Evolutionary conservation across 2,113 vertebrate genomes (phyloP).

Genomic region (Platysteira castanea): DNA sequence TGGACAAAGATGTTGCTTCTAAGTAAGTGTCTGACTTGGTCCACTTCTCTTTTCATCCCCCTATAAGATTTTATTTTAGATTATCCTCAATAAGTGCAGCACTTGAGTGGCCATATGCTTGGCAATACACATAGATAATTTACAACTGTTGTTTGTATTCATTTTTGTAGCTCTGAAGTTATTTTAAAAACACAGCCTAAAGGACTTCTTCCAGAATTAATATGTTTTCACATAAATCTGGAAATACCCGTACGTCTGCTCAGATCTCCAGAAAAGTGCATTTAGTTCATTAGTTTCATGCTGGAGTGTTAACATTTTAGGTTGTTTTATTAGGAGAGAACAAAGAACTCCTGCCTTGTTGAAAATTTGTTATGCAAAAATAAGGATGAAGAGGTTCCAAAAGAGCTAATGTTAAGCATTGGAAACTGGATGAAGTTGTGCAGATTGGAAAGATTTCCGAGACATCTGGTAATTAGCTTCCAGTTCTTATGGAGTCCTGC

Average conservation of each 20-base stretch:
- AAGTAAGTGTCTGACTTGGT: background rate
- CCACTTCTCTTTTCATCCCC: background rate
- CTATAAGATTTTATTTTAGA: background rate
- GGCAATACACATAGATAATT: background rate
- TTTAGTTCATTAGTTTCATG: constrained; percentile 26
- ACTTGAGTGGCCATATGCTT: background rate
- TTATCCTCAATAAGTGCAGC: background rate
- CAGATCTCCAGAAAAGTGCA: background rate
- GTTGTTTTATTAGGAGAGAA: constrained; percentile 44
- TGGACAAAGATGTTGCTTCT: background rate
- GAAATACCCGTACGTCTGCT: background rate
- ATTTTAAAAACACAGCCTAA: constrained; percentile 14
- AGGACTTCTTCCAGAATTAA: constrained; percentile 30
- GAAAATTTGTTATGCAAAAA: constrained; percentile 39
- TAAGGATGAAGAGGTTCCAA: constrained; percentile 28
- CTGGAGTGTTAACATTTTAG: constrained; percentile 49
- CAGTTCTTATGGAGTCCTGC: background rate
- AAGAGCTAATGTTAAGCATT: constrained; percentile 29
- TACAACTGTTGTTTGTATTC: background rate
- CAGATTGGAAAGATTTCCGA: constrained; percentile 34
- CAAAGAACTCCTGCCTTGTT: constrained; percentile 25
- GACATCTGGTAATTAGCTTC: constrained; percentile 36
- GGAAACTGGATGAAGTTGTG: constrained; percentile 1
- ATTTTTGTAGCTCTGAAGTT: constrained; percentile 4
- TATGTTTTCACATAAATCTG: constrained; percentile 15